Evolutionary conservation across 64 coral and sea anemone genomes (phyloP), one percentile per base, ranked within the genome.

Genomic region (Anthopleura sola): DNA sequence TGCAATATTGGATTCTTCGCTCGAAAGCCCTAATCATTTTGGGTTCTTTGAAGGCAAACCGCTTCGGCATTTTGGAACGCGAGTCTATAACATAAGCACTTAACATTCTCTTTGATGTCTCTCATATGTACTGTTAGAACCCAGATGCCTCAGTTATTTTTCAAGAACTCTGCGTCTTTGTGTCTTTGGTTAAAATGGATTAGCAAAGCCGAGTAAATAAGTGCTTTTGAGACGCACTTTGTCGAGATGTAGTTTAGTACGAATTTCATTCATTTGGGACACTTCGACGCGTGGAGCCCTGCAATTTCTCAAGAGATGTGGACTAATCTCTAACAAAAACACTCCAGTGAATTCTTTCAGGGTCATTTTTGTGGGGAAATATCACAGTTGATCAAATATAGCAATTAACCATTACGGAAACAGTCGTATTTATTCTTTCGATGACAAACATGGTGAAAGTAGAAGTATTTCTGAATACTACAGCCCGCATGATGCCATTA

Each of bases 211-310:
- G 58, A 23, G 55, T 23, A 21, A 58, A n/a, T n/a, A n/a, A n/a
- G 58, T 62, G 58, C 21, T 62, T 71, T 71, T 14, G 66, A 71
- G 28, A 71, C 66, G 58, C 58, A n/a, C 28, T 71, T 71, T 71
- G 10, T 71, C 66, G 12, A 32, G 31, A 71, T 71, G 28, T 71
- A 71, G 26, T 62, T 29, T 58, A 58, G 55, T n/a, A 34, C 13
- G 29, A 12, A 32, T 71, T 71, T 34, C 66, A 71, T 71, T 71
- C 66, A 31, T 14, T 71, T 71, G 66, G 66, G 66, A 34, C n/a
- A 71, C 28, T 29, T 32, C 13, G 29, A 17, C 66, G 12, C 8
- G 0, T 34, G 15, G 11, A 34, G 5, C 23, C 7, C 24, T 71
- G n/a, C 29, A 71, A 71, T 71, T 14, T 34, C 66, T 34, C 29